Percentiles rank a stretch among this genome's conserved stretches.
Conservation (phyloP, 2,113 vertebrate species). For the Oreotrochilus melanogaster region DNA sequence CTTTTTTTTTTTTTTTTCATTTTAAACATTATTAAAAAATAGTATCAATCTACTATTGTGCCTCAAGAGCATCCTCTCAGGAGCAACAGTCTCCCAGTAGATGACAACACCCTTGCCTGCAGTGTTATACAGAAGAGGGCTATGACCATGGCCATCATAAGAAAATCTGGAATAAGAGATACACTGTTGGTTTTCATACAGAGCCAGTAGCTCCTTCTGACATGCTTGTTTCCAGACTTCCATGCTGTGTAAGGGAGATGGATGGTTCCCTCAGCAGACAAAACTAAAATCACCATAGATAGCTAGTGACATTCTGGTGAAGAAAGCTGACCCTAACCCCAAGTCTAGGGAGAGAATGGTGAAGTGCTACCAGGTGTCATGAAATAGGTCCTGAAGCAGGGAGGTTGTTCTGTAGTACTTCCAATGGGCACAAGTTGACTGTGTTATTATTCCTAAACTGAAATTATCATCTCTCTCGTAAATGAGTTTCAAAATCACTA, state of each 20-base stretch:
- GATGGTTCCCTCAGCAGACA: background rate
- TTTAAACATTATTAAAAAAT: background rate
- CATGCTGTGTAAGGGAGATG: background rate
- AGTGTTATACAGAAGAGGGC: fast-evolving
- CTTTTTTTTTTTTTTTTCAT: background rate
- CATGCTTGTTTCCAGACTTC: background rate
- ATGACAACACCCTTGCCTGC: background rate
- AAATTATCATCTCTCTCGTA: background rate
- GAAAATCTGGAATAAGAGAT: background rate
- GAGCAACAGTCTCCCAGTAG: background rate
- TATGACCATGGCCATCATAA: background rate
- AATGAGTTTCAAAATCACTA: background rate
- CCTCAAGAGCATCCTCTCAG: background rate
- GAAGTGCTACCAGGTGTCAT: background rate
- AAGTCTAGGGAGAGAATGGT: background rate
- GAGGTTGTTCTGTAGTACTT: background rate
- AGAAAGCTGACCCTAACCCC: background rate
- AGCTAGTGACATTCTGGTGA: background rate
- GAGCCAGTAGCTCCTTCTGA: background rate
- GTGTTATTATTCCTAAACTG: background rate
- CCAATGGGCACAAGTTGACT: background rate
- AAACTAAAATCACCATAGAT: fast-evolving
- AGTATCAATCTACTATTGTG: background rate
- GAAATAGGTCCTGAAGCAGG: background rate
- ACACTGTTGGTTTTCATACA: background rate